Base-by-base conservation (phyloP, 92 coral and sea anemone genomes). In the Scolanthus callimorphus region DNA sequence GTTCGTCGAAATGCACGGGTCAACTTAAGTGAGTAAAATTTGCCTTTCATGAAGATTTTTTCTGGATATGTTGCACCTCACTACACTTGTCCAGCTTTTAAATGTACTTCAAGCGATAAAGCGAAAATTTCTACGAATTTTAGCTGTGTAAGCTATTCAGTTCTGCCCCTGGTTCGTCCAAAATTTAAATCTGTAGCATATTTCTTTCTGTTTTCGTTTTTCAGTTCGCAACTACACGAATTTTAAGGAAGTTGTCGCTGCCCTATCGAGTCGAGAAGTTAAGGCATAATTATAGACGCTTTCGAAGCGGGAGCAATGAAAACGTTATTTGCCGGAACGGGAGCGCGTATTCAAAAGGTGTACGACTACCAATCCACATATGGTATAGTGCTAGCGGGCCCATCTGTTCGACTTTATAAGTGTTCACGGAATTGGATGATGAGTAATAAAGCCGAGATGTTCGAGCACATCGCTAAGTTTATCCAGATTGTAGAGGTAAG, bases 301-400 rank as follows among this genome's bases (percentile, higher is more conserved):
- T 73, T 62, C 70, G 85, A 80, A 45, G 89, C 88, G 22, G 97
- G 91, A 37, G 63, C 70, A 24, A 77, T 67, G 34, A 66, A 54
- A 20, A 68, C 84, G 19, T 49, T 65, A 17, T 80, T 85, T 50
- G 25, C 50, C 23, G 58, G 66, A 25, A 78, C 89, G 3, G 46
- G 58, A 20, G 29, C 77, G 17, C 66, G 73, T 2, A 55, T 90
- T 11, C 81, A 80, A 21, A 76, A 74, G 51, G 59, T 90, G 10
- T 85, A 55, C 38, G 97, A 85, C 49, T 77, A 38, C 61, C 38
- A 69, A 20, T 63, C 97, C 1, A 74, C 97, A 0, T 90, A 75
- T 58, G 97, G 97, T 8, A 63, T 90, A 10, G 89, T 90, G 2
- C 48, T 82, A 47, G 85, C 97, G 4, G 92, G 97, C 11, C 80